Conservation (phyloP, 2,888 invertebrate species). For the Drosophila melanosoma region DNA sequence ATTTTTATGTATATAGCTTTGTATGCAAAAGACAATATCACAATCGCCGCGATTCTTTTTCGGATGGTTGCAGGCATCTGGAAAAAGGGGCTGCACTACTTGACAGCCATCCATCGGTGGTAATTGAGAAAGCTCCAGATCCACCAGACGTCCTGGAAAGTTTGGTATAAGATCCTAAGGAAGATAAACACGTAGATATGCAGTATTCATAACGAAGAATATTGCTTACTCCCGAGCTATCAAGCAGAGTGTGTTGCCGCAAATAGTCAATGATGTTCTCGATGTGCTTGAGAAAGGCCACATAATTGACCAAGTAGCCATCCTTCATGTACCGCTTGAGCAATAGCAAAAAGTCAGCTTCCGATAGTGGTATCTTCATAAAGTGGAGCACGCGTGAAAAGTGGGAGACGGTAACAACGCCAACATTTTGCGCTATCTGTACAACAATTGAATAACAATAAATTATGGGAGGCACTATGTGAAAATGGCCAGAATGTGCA, state of each 20-base stretch:
- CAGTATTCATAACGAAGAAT: background rate
- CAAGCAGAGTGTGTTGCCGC: constrained; percentile 86
- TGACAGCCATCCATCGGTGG: constrained; percentile 81
- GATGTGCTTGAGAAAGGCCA: constrained; percentile 89
- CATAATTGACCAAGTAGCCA: constrained; percentile 91
- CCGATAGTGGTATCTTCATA: constrained; percentile 88
- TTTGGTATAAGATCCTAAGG: constrained; percentile 86
- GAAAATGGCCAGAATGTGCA: background rate
- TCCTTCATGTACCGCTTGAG: constrained; percentile 91
- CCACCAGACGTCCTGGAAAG: constrained; percentile 88
- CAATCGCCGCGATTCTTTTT: constrained; percentile 71
- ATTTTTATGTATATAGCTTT: constrained; percentile 88
- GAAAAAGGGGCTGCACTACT: constrained; percentile 64
- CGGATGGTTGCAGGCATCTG: constrained; percentile 70
- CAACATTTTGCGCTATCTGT: constrained; percentile 90
- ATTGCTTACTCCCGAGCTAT: constrained; percentile 72
- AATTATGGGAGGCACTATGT: background rate
- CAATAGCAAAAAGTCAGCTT: constrained; percentile 90
- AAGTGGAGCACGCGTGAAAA: constrained; percentile 91
- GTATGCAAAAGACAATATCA: constrained; percentile 85
- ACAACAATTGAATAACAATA: constrained; percentile 6
- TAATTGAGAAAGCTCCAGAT: constrained; percentile 89
- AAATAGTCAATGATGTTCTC: constrained; percentile 88
- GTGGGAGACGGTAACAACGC: constrained; percentile 91
- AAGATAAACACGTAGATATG: background rate